Evolutionary conservation across 1,140 invertebrate species (phyloP).

Genomic region (Drosophila arawakana): DNA sequence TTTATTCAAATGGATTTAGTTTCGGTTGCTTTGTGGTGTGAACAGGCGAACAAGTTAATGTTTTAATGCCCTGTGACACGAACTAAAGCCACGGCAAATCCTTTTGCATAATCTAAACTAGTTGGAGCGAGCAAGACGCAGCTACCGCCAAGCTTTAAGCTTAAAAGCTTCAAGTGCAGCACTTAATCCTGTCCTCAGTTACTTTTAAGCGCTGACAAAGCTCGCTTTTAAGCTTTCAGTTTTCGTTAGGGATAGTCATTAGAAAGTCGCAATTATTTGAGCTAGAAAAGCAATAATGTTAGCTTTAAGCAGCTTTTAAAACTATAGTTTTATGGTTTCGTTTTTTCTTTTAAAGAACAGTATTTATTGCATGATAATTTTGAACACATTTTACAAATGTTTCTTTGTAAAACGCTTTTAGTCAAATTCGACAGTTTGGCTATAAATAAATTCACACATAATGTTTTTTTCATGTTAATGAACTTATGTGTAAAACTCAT

Average conservation of each 20-base stretch:
- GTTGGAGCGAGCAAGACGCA: neutral
- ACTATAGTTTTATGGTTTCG: too few species aligned
- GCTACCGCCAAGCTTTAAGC: neutral
- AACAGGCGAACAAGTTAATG: constrained; percentile 35
- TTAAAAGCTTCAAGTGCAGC: neutral
- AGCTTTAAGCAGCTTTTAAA: too few species aligned
- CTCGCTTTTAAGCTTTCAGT: neutral
- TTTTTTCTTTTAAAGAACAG: neutral
- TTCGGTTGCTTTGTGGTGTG: constrained; percentile 51
- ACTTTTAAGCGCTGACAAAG: neutral
- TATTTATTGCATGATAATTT: neutral
- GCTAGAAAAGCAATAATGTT: too few species aligned
- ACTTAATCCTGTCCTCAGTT: neutral
- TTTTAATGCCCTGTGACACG: constrained; percentile 38
- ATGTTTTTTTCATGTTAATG: constrained; percentile 11
- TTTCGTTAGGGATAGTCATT: neutral
- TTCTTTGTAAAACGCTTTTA: neutral
- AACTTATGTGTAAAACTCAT: constrained; percentile 33
- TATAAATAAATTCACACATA: constrained; percentile 20
- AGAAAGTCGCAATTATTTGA: neutral
- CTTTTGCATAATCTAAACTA: constrained; percentile 3
- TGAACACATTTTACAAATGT: neutral
- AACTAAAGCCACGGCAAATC: constrained; percentile 36
- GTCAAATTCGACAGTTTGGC: neutral
- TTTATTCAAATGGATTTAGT: constrained; percentile 76